These are phyloP conservation scores for Labrus mixtus DNA, from an alignment of 2,113 vertebrate genomes.

Conservation along the genomic window DNA sequence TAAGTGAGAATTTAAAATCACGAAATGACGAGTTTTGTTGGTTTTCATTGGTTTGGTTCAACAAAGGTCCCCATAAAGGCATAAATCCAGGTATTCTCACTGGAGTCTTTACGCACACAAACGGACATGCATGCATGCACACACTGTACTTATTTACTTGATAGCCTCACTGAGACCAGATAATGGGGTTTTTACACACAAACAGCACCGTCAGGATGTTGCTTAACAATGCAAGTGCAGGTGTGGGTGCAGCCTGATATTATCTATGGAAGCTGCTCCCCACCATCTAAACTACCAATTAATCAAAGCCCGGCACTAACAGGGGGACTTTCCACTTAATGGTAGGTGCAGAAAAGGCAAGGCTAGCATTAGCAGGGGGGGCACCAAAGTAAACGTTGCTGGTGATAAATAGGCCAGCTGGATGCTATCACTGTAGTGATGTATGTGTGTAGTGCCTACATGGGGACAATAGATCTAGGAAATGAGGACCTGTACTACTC, in stretches of 20 bases:
- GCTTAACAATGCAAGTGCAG: conserved; percentile 62
- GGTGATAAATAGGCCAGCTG: conserved; percentile 74
- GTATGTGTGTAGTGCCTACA: background rate
- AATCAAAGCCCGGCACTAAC: conserved; percentile 70
- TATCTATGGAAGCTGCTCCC: conserved; percentile 45
- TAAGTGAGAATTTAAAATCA: background rate
- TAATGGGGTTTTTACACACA: conserved; percentile 55
- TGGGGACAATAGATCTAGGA: conserved; percentile 52
- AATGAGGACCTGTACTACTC: conserved; percentile 57
- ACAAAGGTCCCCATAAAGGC: background rate
- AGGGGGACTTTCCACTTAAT: conserved; percentile 68
- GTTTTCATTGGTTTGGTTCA: background rate
- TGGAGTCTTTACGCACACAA: background rate
- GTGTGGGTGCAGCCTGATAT: conserved; percentile 69
- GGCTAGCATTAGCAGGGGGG: conserved; percentile 65
- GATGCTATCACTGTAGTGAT: conserved; percentile 30
- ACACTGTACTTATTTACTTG: conserved; percentile 41
- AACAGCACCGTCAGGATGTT: conserved; percentile 47
- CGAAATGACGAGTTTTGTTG: background rate
- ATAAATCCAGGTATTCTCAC: background rate
- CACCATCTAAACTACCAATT: conserved; percentile 70
- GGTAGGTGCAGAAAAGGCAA: conserved; percentile 65
- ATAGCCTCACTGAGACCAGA: conserved; percentile 36
- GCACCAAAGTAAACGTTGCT: conserved; percentile 38
- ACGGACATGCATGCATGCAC: conserved; percentile 5